Evolutionary conservation across 2,113 vertebrate genomes (phyloP).

Genomic region (Leptobrachium leishanense): DNA sequence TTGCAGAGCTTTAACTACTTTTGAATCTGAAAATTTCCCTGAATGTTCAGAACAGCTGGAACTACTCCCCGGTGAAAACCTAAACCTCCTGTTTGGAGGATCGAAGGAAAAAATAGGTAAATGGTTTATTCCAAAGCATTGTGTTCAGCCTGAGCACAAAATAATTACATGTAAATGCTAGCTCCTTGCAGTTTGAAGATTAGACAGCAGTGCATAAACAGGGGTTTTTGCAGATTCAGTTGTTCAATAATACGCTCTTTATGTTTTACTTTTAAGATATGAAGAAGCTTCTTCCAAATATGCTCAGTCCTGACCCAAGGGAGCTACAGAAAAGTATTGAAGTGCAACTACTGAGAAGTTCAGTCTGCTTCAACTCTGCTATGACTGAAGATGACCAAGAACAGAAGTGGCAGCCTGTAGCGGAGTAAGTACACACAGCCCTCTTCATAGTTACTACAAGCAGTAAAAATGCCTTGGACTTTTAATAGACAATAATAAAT

Average conservation of each 20-base stretch:
- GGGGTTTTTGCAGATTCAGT: no score
- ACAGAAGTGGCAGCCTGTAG: conserved; percentile 74
- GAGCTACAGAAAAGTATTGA: conserved; percentile 97
- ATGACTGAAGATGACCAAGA: conserved; percentile 78
- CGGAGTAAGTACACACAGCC: conserved; percentile 76
- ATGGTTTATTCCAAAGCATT: conserved; percentile 5
- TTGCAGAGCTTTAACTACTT: conserved; percentile 86
- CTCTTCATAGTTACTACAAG: no score
- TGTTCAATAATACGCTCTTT: background rate
- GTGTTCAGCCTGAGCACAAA: no score
- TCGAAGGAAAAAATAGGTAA: conserved; percentile 93
- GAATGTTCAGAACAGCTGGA: conserved; percentile 89
- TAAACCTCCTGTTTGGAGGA: conserved; percentile 78
- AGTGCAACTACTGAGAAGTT: conserved; percentile 90
- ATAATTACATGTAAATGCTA: no score
- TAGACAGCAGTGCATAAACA: no score
- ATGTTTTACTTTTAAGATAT: conserved; percentile 74
- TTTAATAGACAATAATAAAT: no score
- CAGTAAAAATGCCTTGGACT: no score
- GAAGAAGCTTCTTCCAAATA: conserved; percentile 90
- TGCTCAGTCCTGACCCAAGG: conserved; percentile 90
- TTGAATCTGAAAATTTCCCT: conserved; percentile 86
- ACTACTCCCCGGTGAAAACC: conserved; percentile 93
- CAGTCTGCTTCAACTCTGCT: conserved; percentile 77
- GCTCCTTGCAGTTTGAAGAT: no score